Percentiles rank a stretch among this genome's conserved stretches.
Conservation (phyloP, 2,113 vertebrate species). For the Lophochroa leadbeateri region DNA sequence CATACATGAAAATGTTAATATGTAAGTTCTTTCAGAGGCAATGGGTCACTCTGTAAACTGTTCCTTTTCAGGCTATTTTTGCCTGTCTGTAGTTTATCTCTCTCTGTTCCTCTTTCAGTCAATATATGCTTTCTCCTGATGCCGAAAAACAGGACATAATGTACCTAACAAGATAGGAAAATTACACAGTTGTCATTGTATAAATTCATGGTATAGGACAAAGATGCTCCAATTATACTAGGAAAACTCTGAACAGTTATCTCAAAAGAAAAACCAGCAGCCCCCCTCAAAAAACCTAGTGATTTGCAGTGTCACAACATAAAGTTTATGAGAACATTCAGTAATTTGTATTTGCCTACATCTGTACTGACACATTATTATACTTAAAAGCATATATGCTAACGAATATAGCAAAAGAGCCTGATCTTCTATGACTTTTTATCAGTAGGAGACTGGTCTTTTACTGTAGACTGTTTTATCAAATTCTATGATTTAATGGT, state of each 20-base stretch:
- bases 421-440: not conserved
- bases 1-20: not conserved
- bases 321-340: not conserved
- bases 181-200: not conserved
- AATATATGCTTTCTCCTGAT: not conserved
- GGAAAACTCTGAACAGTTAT: not conserved
- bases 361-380: not conserved
- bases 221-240: not conserved
- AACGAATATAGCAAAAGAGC: not conserved
- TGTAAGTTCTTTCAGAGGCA: not conserved
- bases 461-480: not conserved
- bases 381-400: not conserved
- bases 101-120: not conserved
- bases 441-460: not conserved
- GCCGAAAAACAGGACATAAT: not conserved
- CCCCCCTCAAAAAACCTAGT: fast-evolving
- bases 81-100: not conserved
- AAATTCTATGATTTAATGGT: not conserved
- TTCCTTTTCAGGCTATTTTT: not conserved
- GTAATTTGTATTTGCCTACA: not conserved
- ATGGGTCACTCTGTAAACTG: not conserved
- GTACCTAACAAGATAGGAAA: not conserved
- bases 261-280: not conserved
- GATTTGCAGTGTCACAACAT: not conserved
- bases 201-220: not conserved